A percentile compares a stretch with the other conserved stretches of the same genome.
These are phyloP conservation scores for Gymnorhina tibicen DNA, from an alignment of 2,113 vertebrate species.

Conservation along the genomic window DNA sequence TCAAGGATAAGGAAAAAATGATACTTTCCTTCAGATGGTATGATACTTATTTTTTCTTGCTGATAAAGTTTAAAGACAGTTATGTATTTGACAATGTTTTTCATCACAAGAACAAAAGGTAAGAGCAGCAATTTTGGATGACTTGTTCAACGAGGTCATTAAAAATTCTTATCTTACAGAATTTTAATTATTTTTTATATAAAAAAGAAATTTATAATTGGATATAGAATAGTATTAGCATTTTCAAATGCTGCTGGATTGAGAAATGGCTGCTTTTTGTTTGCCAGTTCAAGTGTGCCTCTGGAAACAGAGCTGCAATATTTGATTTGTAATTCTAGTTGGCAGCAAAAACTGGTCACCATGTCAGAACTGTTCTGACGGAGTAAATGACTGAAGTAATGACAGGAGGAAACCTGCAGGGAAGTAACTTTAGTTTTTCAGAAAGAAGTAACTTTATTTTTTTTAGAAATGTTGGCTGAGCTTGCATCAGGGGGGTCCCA, in stretches of 20 bases:
- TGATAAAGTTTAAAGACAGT: not conserved
- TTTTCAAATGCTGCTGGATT: constrained; percentile 6
- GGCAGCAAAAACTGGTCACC: constrained; percentile 34
- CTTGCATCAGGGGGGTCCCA: not conserved
- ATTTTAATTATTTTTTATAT: not conserved
- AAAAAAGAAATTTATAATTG: not conserved
- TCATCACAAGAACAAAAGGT: not conserved
- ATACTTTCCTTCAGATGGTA: not conserved
- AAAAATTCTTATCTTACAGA: not conserved
- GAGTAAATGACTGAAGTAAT: not conserved
- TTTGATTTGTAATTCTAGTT: constrained; percentile 20
- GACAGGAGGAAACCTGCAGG: not conserved
- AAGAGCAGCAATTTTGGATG: not conserved
- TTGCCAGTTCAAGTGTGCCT: constrained; percentile 10
- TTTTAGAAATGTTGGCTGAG: not conserved
- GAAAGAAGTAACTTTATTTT: not conserved
- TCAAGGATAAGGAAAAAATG: not conserved
- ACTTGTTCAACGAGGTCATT: not conserved
- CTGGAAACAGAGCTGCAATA: constrained; percentile 28
- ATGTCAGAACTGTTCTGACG: constrained; percentile 12
- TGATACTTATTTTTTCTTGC: not conserved
- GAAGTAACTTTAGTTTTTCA: not conserved
- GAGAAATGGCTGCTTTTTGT: not conserved
- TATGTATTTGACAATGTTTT: not conserved
- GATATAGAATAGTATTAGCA: not conserved